phyloP scores from a whole-genome alignment of 2,797 vertebrate genomes.

The Gila robusta region DNA sequence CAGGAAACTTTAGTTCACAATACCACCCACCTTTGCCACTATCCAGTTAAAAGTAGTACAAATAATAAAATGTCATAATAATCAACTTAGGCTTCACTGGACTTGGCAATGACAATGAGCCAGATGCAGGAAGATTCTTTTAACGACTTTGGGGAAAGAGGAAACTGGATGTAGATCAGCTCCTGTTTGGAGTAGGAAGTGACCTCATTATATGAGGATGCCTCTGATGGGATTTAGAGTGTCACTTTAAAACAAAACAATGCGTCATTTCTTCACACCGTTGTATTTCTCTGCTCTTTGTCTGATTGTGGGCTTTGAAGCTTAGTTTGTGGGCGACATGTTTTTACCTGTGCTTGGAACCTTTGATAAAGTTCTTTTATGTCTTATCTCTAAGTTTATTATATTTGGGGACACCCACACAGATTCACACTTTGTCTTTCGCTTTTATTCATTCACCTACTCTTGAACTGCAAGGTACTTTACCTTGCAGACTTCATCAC shows the following conservation, averaged over 20 bases:
- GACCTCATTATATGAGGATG: background rate
- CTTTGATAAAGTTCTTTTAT: background rate
- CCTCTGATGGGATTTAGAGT: conserved; percentile 7
- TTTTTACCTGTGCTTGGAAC: background rate
- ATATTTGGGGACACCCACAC: background rate
- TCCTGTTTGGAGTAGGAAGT: conserved; percentile 21
- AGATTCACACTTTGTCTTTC: conserved; percentile 1
- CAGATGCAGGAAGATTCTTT: conserved; percentile 17
- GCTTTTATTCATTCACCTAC: background rate
- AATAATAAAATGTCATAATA: background rate
- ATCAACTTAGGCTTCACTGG: background rate
- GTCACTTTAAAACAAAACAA: conserved; percentile 26
- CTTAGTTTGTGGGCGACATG: background rate
- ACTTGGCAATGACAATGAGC: background rate
- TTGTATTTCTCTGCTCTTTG: background rate
- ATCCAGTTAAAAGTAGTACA: background rate
- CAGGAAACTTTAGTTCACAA: background rate
- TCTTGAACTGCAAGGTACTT: background rate
- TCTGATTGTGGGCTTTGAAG: conserved; percentile 19
- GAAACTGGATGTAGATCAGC: background rate
- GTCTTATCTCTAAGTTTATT: conserved; percentile 16
- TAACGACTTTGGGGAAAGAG: background rate
- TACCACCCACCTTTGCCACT: background rate
- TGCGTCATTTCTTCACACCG: background rate
- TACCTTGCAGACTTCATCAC: background rate